Percentiles rank a stretch among this genome's conserved stretches.
phyloP scores from a whole-genome alignment of 35 echinoderm and acorn worm genomes.

The Antedon bifida region DNA sequence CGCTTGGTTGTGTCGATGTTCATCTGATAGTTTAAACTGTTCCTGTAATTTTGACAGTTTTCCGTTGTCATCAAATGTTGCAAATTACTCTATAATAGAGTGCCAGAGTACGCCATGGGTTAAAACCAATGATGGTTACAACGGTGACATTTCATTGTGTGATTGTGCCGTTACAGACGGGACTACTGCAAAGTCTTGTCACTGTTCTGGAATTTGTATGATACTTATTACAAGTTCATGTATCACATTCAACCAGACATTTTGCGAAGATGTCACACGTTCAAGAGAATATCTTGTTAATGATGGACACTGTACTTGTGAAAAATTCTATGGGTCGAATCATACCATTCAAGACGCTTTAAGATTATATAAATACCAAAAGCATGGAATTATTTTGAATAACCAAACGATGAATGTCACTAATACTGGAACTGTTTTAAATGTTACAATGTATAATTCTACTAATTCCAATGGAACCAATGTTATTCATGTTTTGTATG shows the following conservation, averaged over 20 bases:
- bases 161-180: not conserved
- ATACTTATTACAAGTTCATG: not conserved
- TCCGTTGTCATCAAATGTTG: not conserved
- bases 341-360: not conserved
- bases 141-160: not conserved
- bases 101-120: not conserved
- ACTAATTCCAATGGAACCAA: not conserved
- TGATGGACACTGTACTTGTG: not conserved
- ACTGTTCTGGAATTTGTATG: not conserved
- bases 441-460: not conserved
- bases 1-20: not conserved
- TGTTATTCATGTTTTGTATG: not conserved
- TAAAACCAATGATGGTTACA: not conserved
- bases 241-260: slow-evolving; percentile 3
- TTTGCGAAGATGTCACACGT: slow-evolving; percentile 9
- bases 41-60: not conserved
- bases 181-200: not conserved
- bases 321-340: not conserved
- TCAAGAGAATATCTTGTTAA: not conserved
- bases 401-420: not conserved
- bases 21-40: not conserved
- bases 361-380: not conserved
- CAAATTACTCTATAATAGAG: not conserved
- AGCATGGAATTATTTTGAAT: not conserved
- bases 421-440: not conserved